phyloP scores from a whole-genome alignment of 2,888 invertebrate species.

The Conops quadrifasciatus region DNA sequence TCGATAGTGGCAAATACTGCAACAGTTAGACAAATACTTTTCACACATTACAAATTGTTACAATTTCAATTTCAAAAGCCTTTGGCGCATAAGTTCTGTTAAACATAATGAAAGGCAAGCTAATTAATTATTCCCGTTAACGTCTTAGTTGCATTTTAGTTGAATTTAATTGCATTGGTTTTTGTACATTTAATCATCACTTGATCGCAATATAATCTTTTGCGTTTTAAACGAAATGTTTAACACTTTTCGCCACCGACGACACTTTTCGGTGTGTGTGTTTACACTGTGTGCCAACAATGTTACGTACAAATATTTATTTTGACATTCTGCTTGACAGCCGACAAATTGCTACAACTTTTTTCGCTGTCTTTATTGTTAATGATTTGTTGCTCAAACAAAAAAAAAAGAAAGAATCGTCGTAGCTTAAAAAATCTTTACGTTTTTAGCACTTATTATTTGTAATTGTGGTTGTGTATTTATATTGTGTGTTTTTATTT shows the following conservation, averaged over 20 bases:
- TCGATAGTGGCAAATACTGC: too few relatives aligned
- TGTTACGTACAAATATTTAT: constrained; percentile 36
- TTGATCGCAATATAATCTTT: neutral
- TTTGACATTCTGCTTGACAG: constrained; percentile 46
- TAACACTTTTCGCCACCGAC: neutral
- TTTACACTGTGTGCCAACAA: neutral
- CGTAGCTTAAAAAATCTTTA: neutral
- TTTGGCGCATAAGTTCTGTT: too few relatives aligned
- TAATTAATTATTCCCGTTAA: too few relatives aligned
- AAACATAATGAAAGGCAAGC: too few relatives aligned
- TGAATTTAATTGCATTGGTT: neutral
- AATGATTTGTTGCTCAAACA: constrained; percentile 23
- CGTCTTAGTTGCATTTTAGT: too few relatives aligned
- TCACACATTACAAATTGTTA: too few relatives aligned
- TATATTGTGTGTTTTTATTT: neutral
- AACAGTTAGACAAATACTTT: too few relatives aligned
- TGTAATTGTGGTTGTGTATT: neutral
- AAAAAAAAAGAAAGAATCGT: neutral
- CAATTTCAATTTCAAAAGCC: too few relatives aligned
- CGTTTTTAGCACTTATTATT: neutral
- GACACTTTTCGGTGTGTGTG: neutral
- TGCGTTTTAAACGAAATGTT: neutral
- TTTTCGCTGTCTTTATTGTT: constrained; percentile 17
- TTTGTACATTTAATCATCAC: neutral
- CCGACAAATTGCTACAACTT: constrained; percentile 45